A percentile compares a stretch with the other conserved stretches of the same genome.
These are phyloP conservation scores for Cyanistes caeruleus DNA, from an alignment of 2,113 vertebrate species.

Conservation along the genomic window DNA sequence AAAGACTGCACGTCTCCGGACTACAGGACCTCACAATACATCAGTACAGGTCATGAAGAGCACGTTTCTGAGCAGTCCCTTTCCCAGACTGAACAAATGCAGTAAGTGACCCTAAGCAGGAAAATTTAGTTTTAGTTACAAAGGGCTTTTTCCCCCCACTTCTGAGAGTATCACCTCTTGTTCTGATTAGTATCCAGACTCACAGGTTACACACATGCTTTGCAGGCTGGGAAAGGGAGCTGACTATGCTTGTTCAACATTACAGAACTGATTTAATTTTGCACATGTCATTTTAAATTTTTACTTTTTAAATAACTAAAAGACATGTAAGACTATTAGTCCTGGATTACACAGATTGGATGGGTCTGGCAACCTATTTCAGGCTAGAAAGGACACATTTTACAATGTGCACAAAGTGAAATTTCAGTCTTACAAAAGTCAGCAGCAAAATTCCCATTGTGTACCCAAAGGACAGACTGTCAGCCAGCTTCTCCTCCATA, in stretches of 20 bases:
- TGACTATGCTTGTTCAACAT: accelerated
- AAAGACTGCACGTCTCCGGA: accelerated
- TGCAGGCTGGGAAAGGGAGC: not conserved
- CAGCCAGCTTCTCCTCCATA: not conserved
- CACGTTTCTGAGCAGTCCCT: not conserved
- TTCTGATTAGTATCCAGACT: not conserved
- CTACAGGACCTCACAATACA: accelerated
- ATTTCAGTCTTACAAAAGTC: not conserved
- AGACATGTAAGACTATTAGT: not conserved
- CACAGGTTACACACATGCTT: not conserved
- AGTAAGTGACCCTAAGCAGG: not conserved
- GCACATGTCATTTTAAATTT: not conserved
- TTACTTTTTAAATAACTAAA: too few species aligned
- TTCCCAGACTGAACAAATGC: not conserved
- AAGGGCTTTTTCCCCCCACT: not conserved
- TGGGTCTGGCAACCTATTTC: not conserved
- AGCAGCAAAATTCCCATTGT: not conserved
- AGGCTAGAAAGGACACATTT: not conserved
- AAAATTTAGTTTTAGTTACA: not conserved
- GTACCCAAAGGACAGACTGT: not conserved
- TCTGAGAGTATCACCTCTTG: not conserved
- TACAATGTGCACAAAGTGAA: not conserved
- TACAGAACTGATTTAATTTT: not conserved
- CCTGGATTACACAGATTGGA: not conserved
- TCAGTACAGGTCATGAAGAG: not conserved